Base-by-base conservation (phyloP, 2,113 vertebrate genomes). In the Campylomormyrus tamandua region DNA sequence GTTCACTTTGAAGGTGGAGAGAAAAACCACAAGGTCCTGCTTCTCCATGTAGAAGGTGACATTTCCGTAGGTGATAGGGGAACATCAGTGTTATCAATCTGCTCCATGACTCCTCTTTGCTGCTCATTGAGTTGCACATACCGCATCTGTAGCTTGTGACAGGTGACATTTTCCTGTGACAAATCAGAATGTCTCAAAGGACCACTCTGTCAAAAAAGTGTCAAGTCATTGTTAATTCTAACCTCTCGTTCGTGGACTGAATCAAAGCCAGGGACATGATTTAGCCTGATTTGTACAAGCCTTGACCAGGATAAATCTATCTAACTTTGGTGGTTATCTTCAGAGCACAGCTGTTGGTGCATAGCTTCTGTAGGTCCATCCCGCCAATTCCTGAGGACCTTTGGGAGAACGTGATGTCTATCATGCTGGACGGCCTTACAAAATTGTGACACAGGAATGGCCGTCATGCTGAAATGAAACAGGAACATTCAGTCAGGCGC, bases 1-100 rank as follows among this genome's bases (percentile, higher is more conserved):
- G 56, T 83, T 85, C 83, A 56, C 66, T 92, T 45, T 83, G 89
- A 80, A 39, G 74, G 74, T 80, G 83, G 88, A 77, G 31, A 74
- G 48, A 89, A 91, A 50, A 70, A 89, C 84, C 87, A 74, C 17
- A 39, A 91, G 89, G 48, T 85, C 5, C 39, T 39, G 52, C 52
- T 31, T 50, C 13, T 45, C 87, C 35, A 48, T 24, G 21, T 48
- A 48, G 10, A 3, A n/a, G 56, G 21, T 45, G 35, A 21, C 50
- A 52, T 88, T 62, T 42, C 5, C 19, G 52, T 74, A 48, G 88
- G 15, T 89, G 70, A 31, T 8, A 66, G 42, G 49, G 74, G 50
- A 19, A 52, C 27, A 83, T 52, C 66, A 35, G 21, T 17, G 17
- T 53, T 80, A 46, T 35, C 39, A 3, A n/a, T 88, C 62, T 70